Percentiles rank a stretch among this genome's conserved stretches.
Evolutionary conservation across 37 sponge, comb jelly and placozoan species (phyloP).

Genomic region (Cladorhizidae sp.): DNA sequence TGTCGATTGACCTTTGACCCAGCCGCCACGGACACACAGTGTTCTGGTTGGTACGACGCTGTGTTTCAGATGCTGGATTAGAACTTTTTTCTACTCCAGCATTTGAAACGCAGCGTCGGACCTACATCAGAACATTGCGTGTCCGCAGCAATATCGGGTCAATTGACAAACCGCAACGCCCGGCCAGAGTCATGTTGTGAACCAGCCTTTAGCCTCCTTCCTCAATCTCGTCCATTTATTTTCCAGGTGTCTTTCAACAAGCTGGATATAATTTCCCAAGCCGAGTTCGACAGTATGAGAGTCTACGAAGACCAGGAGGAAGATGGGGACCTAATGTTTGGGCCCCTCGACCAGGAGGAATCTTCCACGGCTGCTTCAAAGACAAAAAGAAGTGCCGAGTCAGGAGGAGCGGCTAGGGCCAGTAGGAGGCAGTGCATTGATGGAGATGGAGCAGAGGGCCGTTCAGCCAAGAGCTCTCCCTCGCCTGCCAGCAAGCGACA

Average conservation of each 20-base stretch:
- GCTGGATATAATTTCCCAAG: constrained; percentile 65
- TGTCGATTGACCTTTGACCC: too few relatives aligned
- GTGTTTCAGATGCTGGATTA: too few relatives aligned
- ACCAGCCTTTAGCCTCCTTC: too few relatives aligned
- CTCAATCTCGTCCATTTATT: too few relatives aligned
- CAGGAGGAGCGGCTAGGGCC: background rate
- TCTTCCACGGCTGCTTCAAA: background rate
- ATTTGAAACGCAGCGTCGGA: too few relatives aligned
- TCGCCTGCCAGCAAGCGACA: background rate
- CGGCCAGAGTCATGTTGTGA: too few relatives aligned
- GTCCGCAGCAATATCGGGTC: too few relatives aligned
- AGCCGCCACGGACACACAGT: too few relatives aligned
- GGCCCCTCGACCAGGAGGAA: constrained; percentile 18
- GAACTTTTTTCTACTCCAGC: too few relatives aligned
- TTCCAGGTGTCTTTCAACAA: constrained; percentile 43
- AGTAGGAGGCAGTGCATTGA: background rate
- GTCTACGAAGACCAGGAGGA: constrained; percentile 26
- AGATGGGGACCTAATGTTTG: constrained; percentile 43
- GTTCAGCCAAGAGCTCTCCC: background rate
- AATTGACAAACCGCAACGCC: too few relatives aligned
- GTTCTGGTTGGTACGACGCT: too few relatives aligned
- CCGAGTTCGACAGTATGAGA: constrained; percentile 77
- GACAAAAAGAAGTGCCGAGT: background rate
- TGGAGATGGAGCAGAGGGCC: background rate
- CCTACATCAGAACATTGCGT: too few relatives aligned